Evolutionary conservation across 1,140 invertebrate species (phyloP).

Genomic region (Xylocopa sonorina): DNA sequence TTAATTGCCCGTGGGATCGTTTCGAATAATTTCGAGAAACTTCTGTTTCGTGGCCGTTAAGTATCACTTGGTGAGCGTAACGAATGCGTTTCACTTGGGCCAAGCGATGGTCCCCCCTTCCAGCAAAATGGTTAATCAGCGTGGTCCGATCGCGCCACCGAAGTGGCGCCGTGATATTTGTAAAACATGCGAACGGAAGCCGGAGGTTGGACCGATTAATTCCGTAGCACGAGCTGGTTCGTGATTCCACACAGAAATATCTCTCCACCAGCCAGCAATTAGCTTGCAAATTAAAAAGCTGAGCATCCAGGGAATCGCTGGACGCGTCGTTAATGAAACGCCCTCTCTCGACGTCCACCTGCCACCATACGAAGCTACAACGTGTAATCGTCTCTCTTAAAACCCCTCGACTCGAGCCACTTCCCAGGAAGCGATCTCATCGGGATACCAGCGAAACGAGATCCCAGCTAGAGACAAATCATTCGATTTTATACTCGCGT

Average conservation of each 20-base stretch:
- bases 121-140: constrained; percentile 44
- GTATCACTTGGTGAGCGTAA: background rate
- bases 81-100: background rate
- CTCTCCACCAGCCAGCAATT: background rate
- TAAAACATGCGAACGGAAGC: constrained; percentile 38
- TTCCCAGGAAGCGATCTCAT: no score
- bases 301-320: background rate
- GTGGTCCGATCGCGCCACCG: background rate
- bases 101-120: no score
- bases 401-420: no score
- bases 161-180: constrained; percentile 33
- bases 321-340: background rate
- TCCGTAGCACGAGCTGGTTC: background rate
- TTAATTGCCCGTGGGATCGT: no score
- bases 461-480: no score
- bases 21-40: no score
- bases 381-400: no score
- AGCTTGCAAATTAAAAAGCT: background rate
- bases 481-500: no score
- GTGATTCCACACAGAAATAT: background rate
- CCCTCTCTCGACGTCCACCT: no score
- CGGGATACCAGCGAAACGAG: no score
- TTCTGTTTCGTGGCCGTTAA: background rate
- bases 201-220: constrained; percentile 5
- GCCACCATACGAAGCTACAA: no score